Conservation (phyloP, 2,888 invertebrate species). For the Eupelmus urozonus region DNA sequence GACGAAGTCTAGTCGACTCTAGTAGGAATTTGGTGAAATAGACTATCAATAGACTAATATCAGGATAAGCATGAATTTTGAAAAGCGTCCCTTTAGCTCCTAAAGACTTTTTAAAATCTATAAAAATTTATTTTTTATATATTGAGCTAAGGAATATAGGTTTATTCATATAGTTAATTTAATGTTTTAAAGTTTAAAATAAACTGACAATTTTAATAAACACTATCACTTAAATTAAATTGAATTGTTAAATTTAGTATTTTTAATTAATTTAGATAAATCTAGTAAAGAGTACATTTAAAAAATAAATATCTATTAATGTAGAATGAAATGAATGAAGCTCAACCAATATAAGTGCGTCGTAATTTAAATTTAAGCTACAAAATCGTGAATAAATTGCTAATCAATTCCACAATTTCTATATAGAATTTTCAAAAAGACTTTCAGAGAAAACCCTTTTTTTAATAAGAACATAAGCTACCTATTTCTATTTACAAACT, state of each 20-base stretch:
- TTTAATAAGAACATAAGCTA: constrained; percentile 36
- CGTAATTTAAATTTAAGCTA: neutral
- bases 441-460: constrained; percentile 48
- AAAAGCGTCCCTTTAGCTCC: neutral
- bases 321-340: neutral
- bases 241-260: no score
- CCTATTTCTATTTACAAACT: constrained; percentile 43
- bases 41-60: neutral
- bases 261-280: neutral
- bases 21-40: neutral
- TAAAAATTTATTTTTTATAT: neutral
- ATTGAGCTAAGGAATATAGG: neutral
- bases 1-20: constrained; percentile 22
- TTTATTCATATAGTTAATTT: neutral
- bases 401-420: constrained; percentile 2
- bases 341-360: neutral
- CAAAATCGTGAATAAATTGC: neutral
- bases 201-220: neutral
- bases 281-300: no score
- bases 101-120: constrained; percentile 15
- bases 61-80: neutral
- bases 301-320: neutral
- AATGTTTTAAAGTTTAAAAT: neutral
- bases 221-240: neutral
- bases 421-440: neutral